phyloP scores from a whole-genome alignment of 2,797 vertebrate species.

The Anas bernieri region DNA sequence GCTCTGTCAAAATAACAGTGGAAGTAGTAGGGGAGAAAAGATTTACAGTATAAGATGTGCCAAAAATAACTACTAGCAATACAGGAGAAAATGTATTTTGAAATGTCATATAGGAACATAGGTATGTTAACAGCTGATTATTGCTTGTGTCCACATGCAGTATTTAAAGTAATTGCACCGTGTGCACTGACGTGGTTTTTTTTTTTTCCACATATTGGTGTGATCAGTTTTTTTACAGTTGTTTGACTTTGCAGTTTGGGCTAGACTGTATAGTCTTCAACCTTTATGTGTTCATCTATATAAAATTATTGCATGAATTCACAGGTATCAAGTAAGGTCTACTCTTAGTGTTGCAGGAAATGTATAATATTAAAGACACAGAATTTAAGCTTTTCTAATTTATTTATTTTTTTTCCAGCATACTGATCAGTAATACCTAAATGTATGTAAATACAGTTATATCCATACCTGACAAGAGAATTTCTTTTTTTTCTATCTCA shows the following conservation, averaged over 20 bases:
- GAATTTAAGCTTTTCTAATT: background rate
- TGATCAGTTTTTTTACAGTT: background rate
- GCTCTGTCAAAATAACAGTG: conserved; percentile 3
- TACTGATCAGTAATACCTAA: background rate
- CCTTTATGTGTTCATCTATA: background rate
- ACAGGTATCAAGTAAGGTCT: background rate
- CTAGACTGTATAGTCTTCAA: background rate
- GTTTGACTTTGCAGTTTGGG: conserved; percentile 18
- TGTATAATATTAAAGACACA: background rate
- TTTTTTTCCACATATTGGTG: conserved; percentile 45
- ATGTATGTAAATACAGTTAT: background rate
- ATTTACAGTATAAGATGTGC: conserved; percentile 22
- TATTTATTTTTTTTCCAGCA: background rate
- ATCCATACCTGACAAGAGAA: background rate
- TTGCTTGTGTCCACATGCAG: conserved; percentile 54
- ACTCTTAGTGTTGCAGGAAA: background rate
- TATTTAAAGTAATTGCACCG: conserved; percentile 64
- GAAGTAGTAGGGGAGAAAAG: conserved; percentile 45
- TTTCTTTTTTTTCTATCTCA: background rate
- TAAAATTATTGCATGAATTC: background rate
- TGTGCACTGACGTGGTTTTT: conserved; percentile 40
- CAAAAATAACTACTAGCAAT: conserved; percentile 58
- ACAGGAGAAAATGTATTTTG: conserved; percentile 61
- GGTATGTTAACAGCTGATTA: conserved; percentile 67
- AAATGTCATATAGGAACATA: conserved; percentile 52